Evolutionary conservation across 2,113 vertebrate genomes (phyloP).

Genomic region (Oryzias curvinotus): DNA sequence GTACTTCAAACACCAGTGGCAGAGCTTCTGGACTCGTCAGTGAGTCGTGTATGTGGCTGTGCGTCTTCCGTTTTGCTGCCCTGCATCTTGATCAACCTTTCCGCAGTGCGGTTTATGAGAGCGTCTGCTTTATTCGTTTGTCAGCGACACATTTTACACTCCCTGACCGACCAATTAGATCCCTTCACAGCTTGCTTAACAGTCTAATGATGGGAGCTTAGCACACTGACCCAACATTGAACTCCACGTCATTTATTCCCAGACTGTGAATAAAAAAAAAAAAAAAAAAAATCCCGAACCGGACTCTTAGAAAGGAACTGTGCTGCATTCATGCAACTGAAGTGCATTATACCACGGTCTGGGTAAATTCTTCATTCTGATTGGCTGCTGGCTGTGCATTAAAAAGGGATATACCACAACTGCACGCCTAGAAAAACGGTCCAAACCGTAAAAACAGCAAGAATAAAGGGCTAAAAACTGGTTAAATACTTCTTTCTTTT

Average conservation of each 20-base stretch:
- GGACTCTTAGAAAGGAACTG: too few relatives aligned
- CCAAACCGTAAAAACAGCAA: too few relatives aligned
- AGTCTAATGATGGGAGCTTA: slow-evolving; percentile 60
- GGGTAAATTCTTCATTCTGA: too few relatives aligned
- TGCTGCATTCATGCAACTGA: too few relatives aligned
- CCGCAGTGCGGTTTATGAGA: slow-evolving; percentile 41
- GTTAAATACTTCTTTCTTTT: too few relatives aligned
- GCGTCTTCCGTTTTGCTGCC: slow-evolving; percentile 10
- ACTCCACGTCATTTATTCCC: slow-evolving; percentile 34
- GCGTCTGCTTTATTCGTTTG: slow-evolving; percentile 53
- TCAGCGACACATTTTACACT: slow-evolving; percentile 57
- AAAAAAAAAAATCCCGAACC: too few relatives aligned
- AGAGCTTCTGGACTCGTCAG: slow-evolving; percentile 36
- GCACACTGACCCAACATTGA: slow-evolving; percentile 54
- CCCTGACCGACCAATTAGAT: slow-evolving; percentile 64
- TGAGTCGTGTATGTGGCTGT: slow-evolving; percentile 15
- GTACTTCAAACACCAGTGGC: slow-evolving; percentile 61
- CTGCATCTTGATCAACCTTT: slow-evolving; percentile 30
- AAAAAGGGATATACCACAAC: too few relatives aligned
- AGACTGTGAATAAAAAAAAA: neutral
- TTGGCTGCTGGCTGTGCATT: too few relatives aligned
- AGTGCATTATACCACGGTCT: too few relatives aligned
- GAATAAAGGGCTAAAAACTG: too few relatives aligned
- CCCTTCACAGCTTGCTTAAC: slow-evolving; percentile 44
- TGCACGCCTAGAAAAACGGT: too few relatives aligned